Percentiles rank a stretch among this genome's conserved stretches.
Conservation (phyloP, 1,140 invertebrate genomes). For the Drosophila cardini region DNA sequence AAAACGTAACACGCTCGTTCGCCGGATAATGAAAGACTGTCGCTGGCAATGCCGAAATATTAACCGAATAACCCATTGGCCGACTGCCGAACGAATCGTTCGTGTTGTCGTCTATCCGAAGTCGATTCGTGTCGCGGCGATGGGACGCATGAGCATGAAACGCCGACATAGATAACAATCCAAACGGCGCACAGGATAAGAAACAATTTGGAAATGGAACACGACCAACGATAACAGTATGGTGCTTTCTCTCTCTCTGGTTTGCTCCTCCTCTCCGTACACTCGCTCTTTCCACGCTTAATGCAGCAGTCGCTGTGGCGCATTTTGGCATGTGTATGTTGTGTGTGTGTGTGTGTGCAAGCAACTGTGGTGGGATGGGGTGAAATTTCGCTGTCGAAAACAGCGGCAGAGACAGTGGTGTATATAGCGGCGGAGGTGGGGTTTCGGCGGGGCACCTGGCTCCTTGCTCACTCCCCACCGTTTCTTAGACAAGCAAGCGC, state of each 20-base stretch:
- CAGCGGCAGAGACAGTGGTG: too few relatives aligned
- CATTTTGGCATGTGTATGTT: conserved; percentile 30
- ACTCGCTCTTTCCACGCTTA: conserved; percentile 14
- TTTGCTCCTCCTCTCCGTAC: conserved; percentile 1
- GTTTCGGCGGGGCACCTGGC: background rate
- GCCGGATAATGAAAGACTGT: conserved; percentile 79
- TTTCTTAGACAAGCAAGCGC: conserved; percentile 77
- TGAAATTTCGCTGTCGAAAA: conserved; percentile 5
- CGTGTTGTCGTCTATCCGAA: conserved; percentile 17
- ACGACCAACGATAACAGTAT: conserved; percentile 61
- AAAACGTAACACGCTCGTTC: conserved; percentile 70
- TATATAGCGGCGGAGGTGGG: background rate
- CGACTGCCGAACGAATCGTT: conserved; percentile 31
- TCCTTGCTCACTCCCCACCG: conserved; percentile 5
- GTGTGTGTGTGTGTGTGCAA: conserved; percentile 4
- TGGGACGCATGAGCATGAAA: conserved; percentile 46
- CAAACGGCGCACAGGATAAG: conserved; percentile 70
- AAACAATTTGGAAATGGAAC: conserved; percentile 67
- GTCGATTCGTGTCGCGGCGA: conserved; percentile 8
- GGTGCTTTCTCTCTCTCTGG: conserved; percentile 12
- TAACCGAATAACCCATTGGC: conserved; percentile 61
- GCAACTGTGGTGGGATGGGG: conserved; percentile 4
- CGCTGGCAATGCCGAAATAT: conserved; percentile 43
- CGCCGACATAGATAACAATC: conserved; percentile 58
- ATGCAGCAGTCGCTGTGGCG: conserved; percentile 56